Evolutionary conservation across 2,113 vertebrate genomes (phyloP).

Genomic region (Gadus macrocephalus): DNA sequence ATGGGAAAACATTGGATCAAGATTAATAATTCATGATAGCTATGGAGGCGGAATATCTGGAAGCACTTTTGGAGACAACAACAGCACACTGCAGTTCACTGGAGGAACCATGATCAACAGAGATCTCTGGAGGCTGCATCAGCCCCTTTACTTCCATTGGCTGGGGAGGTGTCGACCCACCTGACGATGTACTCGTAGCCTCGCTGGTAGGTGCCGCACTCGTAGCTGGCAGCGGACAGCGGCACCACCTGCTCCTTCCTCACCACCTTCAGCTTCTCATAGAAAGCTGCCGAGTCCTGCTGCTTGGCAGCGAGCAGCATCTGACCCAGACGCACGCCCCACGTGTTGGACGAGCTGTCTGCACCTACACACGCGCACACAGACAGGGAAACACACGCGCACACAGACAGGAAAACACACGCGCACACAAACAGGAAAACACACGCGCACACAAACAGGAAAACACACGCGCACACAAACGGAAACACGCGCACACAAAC

Average conservation of each 20-base stretch:
- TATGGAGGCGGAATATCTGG: too few relatives aligned
- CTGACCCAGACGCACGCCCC: constrained; percentile 89
- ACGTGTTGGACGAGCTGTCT: constrained; percentile 88
- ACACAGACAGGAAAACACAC: neutral
- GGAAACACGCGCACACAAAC: neutral
- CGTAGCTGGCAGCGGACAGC: constrained; percentile 96
- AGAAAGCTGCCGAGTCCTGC: constrained; percentile 77
- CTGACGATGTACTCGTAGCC: constrained; percentile 97
- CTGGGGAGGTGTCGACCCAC: constrained; percentile 45
- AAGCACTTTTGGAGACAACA: too few relatives aligned
- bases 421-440: neutral
- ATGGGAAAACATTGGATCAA: too few relatives aligned
- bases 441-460: constrained; percentile 6
- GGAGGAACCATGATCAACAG: too few relatives aligned
- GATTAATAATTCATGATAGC: too few relatives aligned
- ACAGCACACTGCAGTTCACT: too few relatives aligned
- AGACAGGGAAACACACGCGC: neutral
- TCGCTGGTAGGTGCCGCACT: constrained; percentile 96
- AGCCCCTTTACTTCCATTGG: too few relatives aligned
- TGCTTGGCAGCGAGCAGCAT: constrained; percentile 89
- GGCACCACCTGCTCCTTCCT: constrained; percentile 94
- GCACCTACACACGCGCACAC: constrained; percentile 14
- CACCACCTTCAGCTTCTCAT: constrained; percentile 85
- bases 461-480: neutral
- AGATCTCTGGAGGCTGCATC: too few relatives aligned